Base-by-base conservation (phyloP, 1,140 invertebrate species). In the Magallana angulata region DNA sequence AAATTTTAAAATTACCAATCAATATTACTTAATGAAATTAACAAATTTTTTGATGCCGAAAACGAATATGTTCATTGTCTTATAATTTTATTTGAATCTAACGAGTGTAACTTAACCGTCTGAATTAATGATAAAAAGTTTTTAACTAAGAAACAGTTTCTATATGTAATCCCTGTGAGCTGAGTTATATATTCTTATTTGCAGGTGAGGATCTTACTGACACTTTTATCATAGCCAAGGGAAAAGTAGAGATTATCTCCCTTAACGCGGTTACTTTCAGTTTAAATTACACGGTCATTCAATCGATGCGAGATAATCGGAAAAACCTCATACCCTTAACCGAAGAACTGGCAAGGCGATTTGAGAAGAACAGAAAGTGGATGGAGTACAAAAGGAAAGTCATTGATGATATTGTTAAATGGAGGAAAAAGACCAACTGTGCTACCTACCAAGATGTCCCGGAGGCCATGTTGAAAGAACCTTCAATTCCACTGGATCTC, bases 201-300 rank as follows among this genome's bases (percentile, higher is more conserved):
- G 3, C 81, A 90, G 90, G 90, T 58, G 90, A 90, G 76, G 60
- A 89, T 81, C 71, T 90, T 36, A 80, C 30, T 57, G 86, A 90
- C 57, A 81, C 62, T 3, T 89, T 82, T 82, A 85, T 90, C n/a
- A 85, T 90, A 57, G 36, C 88, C 4, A 87, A 88, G 30, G 86
- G 86, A 5, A 88, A 87, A 57, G 81, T 82, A 18, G 82, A 86
- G 18, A 85, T 85, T 85, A 30, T 90, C 14, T 8, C 80, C n/a
- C 24, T 90, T 11, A 89, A 90, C 57, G 71, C 85, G 2, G 82
- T 82, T 1, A 85, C 71, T 7, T 90, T 81, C 71, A 85, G 84
- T 56, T 88, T 89, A 3, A 85, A 89, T 36, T 62, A 58, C 12
- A 87, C 86, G 16, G 81, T 24, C 9, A 84, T 86, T 58, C 57